Base-by-base conservation (phyloP, 2,888 invertebrate genomes). In the Plebejus anna region DNA sequence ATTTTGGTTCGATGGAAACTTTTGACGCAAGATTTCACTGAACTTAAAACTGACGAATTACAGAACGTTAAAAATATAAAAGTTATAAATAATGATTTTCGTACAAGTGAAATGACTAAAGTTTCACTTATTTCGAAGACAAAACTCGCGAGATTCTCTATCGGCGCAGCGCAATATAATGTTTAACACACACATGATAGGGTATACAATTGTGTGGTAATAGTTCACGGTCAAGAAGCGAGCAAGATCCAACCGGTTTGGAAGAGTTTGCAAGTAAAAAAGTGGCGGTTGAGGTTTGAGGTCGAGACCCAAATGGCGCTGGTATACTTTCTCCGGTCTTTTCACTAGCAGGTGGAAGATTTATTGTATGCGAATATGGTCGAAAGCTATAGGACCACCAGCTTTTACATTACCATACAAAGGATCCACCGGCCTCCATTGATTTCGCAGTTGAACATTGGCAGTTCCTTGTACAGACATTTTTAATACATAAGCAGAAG, bases 291-390 rank as follows among this genome's bases (percentile, higher is more conserved):
- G 86, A 87, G 86, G 88, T 91, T 91, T 90, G 92, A 91, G 92
- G 92, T 88, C 91, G 86, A 85, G 90, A 91, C 92, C 93, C 89
- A 93, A 91, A 89, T 92, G 88, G 89, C 90, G 88, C 89, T 90
- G 88, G 90, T 92, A 91, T 91, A 94, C 93, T 94, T 94, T 94
- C 93, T 89, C 93, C 91, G 82, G 84, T 84, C 90, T 86, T 90
- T 91, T 92, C 91, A 88, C 90, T 84, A 84, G 81, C 75, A 76
- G 80, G 82, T 81, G 81, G 81, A 82, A 87, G 88, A 86, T 85
- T 87, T 87, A 81, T 77, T 77, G 75, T 55, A 55, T 57, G 76
- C 51, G 55, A 76, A 66, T 66, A 66, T 36, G 66, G 71, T 61
- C 70, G 72, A 76, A 57, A 72, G 71, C 59, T 32, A 72, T 70